Conservation (phyloP, 2,888 invertebrate species). For the Pyrochroa serraticornis region DNA sequence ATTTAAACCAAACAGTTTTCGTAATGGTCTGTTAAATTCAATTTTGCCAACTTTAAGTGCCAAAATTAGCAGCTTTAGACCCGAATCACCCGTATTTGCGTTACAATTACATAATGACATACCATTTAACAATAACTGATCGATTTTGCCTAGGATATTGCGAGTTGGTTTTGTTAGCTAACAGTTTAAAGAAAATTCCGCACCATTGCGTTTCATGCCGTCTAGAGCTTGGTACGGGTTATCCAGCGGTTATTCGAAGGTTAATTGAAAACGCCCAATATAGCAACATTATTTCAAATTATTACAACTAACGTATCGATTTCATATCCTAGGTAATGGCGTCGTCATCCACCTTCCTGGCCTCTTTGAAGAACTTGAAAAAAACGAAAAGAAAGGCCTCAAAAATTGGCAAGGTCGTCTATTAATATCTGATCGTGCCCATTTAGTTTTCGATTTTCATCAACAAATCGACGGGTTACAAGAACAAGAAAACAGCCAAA, state of each 20-base stretch:
- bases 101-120: too few species aligned
- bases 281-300: too few species aligned
- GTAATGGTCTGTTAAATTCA: too few species aligned
- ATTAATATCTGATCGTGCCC: constrained; percentile 94
- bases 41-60: too few species aligned
- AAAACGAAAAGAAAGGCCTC: constrained; percentile 90
- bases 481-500: constrained; percentile 84
- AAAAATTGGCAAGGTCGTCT: constrained; percentile 81
- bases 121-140: too few species aligned
- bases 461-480: constrained; percentile 91
- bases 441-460: constrained; percentile 91
- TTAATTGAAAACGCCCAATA: constrained; percentile 1
- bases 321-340: constrained; percentile 80
- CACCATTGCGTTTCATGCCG: constrained; percentile 2
- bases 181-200: too few species aligned
- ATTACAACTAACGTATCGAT: neutral
- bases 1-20: too few species aligned
- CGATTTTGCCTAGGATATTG: too few species aligned
- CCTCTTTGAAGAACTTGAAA: constrained; percentile 91
- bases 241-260: constrained; percentile 6
- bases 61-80: too few species aligned
- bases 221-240: constrained; percentile 12
- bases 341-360: constrained; percentile 97
- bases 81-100: too few species aligned
- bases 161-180: too few species aligned